Base-by-base conservation (phyloP, 2,797 vertebrate species). In the Enteromius afrohamiltoni region DNA sequence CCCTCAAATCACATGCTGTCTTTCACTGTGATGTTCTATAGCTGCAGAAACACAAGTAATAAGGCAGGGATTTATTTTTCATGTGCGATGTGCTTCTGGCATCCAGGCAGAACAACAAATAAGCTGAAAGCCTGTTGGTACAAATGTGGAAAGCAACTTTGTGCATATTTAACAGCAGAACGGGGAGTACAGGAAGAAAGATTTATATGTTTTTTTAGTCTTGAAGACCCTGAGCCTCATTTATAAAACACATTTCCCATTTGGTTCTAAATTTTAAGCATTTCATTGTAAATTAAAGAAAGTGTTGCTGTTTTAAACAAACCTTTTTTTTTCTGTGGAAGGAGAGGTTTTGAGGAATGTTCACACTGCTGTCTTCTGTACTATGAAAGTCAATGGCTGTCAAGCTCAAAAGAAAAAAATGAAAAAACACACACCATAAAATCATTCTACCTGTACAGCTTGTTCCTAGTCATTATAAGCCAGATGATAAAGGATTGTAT, bases 281-380 rank as follows among this genome's bases (percentile, higher is more conserved):
- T 80, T 19, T 40, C 21, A 70, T 68, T 16, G n/a, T 55, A 42
- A 53, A 70, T 70, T 55, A 40, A 40, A 79, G 19, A 5, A 34
- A n/a, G n/a, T 37, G 62, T 3, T 70, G 51, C 17, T 42, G 53
- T 45, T 77, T 13, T 34, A 58, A 58, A 40, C 13, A 76, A 76
- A 37, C 34, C 11, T 31, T 51, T 40, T 74, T 53, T 74, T 34
- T 73, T 0, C 13, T 34, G 16, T 29, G 17, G 23, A 49, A 75
- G 26, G 29, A 53, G 34, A n/a, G 0, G 10, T n/a, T 53, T 37
- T 58, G 11, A 40, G 37, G 13, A 55, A 76, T 40, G 5, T 40
- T 58, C 17, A 53, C 47, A 21, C 29, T 19, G 14, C 1, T 71
- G 16, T 71, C 4, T 29, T 29, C 2, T 49, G 26, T 29, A 17